Evolutionary conservation across 2,888 invertebrate species (phyloP).

Genomic region (Campaea margaritaria): DNA sequence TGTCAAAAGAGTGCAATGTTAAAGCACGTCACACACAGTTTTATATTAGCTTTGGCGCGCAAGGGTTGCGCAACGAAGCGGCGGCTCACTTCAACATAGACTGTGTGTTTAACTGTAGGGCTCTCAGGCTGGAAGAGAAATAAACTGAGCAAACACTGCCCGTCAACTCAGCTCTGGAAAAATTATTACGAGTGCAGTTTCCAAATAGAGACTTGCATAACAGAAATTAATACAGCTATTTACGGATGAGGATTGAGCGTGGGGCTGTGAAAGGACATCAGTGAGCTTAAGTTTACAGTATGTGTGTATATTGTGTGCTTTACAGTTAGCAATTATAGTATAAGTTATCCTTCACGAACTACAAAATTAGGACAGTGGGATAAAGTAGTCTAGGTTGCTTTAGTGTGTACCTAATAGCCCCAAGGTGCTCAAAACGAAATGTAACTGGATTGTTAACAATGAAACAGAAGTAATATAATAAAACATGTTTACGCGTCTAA

Average conservation of each 20-base stretch:
- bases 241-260: neutral
- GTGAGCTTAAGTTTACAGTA: neutral
- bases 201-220: slow-evolving; percentile 54
- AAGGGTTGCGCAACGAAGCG: slow-evolving; percentile 62
- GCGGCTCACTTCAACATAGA: slow-evolving; percentile 68
- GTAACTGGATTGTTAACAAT: slow-evolving; percentile 9
- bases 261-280: neutral
- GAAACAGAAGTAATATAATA: slow-evolving; percentile 26
- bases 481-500: slow-evolving; percentile 30
- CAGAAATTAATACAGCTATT: slow-evolving; percentile 44
- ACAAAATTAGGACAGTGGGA: no score
- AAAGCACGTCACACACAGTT: slow-evolving; percentile 64
- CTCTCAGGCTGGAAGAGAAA: slow-evolving; percentile 71
- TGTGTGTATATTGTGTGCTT: no score
- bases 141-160: slow-evolving; percentile 77
- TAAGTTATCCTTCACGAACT: no score
- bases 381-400: no score
- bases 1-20: slow-evolving; percentile 59
- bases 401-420: neutral
- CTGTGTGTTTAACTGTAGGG: slow-evolving; percentile 74
- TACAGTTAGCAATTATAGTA: no score
- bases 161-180: slow-evolving; percentile 60
- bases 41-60: slow-evolving; percentile 69
- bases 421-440: neutral
- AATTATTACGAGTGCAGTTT: slow-evolving; percentile 67